phyloP scores from a whole-genome alignment of 2,888 invertebrate genomes.

The Callimorpha dominula region DNA sequence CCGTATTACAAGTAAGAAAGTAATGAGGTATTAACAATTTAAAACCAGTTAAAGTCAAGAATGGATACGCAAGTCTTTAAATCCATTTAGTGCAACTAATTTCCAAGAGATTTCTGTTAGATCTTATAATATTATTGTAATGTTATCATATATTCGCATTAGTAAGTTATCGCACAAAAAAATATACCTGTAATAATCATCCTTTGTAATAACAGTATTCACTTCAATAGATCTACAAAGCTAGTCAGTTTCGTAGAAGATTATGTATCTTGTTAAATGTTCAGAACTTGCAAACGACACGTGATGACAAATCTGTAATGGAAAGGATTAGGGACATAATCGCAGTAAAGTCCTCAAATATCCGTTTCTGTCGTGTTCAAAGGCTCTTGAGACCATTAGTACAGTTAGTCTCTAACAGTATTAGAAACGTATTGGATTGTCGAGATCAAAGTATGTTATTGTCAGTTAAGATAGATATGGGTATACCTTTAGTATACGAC shows the following conservation, averaged over 20 bases:
- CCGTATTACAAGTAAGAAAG: no score
- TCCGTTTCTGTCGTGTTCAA: conserved; percentile 62
- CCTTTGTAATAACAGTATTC: background rate
- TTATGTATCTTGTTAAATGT: conserved; percentile 10
- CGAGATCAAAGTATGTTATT: conserved; percentile 55
- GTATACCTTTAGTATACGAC: conserved; percentile 13
- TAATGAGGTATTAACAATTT: no score
- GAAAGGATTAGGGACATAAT: conserved; percentile 62
- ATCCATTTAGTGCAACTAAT: background rate
- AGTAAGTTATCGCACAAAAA: background rate
- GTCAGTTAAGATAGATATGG: conserved; percentile 33
- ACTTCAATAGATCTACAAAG: conserved; percentile 7
- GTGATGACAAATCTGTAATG: conserved; percentile 51
- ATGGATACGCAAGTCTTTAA: no score
- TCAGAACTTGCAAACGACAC: conserved; percentile 27
- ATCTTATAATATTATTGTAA: background rate
- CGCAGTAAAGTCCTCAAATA: conserved; percentile 55
- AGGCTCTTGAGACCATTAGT: conserved; percentile 63
- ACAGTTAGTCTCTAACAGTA: conserved; percentile 54
- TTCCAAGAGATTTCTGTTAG: background rate
- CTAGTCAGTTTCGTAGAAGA: background rate
- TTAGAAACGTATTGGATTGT: conserved; percentile 60
- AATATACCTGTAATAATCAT: background rate
- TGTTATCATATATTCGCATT: background rate
- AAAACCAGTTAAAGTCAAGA: no score